Conservation (phyloP, 2,888 invertebrate genomes). For the Calameuta filiformis region DNA sequence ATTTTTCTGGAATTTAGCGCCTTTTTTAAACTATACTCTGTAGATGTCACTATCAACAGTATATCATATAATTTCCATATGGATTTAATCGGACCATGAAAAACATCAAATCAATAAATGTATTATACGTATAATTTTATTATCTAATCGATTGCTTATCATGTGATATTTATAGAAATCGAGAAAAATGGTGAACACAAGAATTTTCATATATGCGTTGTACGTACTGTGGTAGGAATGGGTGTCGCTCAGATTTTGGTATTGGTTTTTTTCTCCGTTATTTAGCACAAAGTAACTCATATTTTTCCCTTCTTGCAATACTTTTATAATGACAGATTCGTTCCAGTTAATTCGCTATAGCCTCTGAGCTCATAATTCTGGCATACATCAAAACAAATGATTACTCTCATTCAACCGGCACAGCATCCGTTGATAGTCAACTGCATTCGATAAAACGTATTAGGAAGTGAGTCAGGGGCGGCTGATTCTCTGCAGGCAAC, state of each 20-base stretch:
- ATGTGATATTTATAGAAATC: not conserved
- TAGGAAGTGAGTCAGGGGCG: not conserved
- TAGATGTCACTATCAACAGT: not conserved
- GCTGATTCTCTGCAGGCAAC: not conserved
- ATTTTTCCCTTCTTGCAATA: constrained; percentile 4
- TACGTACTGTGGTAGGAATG: constrained; percentile 26
- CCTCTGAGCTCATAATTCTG: not conserved
- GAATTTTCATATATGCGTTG: constrained; percentile 20
- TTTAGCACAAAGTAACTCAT: constrained; percentile 45
- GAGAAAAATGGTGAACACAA: not conserved
- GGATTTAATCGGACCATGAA: not conserved
- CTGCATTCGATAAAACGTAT: not conserved
- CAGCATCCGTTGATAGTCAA: not conserved
- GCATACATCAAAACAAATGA: not conserved
- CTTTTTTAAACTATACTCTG: not conserved
- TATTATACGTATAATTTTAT: not conserved
- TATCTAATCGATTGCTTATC: not conserved
- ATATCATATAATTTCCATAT: not conserved
- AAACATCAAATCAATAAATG: not conserved
- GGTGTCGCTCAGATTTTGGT: constrained; percentile 36
- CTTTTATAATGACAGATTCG: not conserved
- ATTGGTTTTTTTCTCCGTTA: constrained; percentile 41
- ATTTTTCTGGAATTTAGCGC: not conserved
- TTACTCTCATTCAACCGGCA: not conserved
- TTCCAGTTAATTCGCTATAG: not conserved